Evolutionary conservation across 2,888 invertebrate genomes (phyloP).

Genomic region (Gryllus longicercus): DNA sequence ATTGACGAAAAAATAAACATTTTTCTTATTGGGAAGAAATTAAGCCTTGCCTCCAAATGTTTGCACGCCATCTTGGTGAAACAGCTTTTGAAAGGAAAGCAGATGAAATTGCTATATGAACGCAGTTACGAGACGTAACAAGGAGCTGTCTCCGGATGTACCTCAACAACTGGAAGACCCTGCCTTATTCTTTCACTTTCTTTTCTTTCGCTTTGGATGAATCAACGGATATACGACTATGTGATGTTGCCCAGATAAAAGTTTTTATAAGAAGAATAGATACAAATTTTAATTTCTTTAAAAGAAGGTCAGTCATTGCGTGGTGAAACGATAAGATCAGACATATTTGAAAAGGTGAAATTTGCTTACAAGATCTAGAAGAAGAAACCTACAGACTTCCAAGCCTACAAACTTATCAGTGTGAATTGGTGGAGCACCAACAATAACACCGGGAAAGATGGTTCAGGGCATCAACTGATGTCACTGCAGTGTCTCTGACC

Average conservation of each 20-base stretch:
- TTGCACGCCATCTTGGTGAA: neutral
- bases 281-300: neutral
- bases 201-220: too few relatives aligned
- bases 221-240: neutral
- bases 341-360: neutral
- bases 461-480: too few relatives aligned
- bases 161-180: neutral
- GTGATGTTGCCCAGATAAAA: neutral
- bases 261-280: neutral
- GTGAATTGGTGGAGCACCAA: too few relatives aligned
- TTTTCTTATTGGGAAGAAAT: neutral
- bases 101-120: neutral
- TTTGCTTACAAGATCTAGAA: neutral
- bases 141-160: neutral
- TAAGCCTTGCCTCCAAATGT: neutral
- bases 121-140: neutral
- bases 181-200: neutral
- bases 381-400: too few relatives aligned
- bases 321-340: neutral
- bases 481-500: too few relatives aligned
- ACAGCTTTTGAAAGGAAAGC: neutral
- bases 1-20: neutral
- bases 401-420: too few relatives aligned
- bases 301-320: neutral
- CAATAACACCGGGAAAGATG: too few relatives aligned